phyloP scores from a whole-genome alignment of 2,888 invertebrate genomes.

The Nomada lathburiana region DNA sequence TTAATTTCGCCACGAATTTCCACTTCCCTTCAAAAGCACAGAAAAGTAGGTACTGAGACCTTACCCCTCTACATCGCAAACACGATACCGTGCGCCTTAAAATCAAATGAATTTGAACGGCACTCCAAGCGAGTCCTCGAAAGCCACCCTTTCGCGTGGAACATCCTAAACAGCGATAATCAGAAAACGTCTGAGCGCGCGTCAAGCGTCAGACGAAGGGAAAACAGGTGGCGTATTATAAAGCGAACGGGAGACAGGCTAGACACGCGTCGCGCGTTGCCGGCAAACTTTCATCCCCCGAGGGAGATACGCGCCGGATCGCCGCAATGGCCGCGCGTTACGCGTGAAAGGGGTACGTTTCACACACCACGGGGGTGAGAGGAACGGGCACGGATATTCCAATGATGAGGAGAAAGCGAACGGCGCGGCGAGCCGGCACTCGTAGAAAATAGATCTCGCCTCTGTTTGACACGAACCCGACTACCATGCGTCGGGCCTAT shows the following conservation, averaged over 20 bases:
- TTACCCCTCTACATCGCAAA: too few species aligned
- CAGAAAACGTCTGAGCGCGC: constrained; percentile 1
- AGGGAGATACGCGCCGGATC: constrained; percentile 29
- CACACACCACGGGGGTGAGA: not conserved
- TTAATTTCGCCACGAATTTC: too few species aligned
- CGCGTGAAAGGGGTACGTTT: constrained; percentile 25
- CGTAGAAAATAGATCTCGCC: constrained; percentile 59
- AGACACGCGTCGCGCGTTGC: constrained; percentile 35
- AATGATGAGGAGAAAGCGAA: constrained; percentile 7
- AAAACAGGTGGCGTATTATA: constrained; percentile 59
- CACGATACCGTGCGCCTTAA: not conserved
- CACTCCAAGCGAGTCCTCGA: not conserved
- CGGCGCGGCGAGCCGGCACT: constrained; percentile 32
- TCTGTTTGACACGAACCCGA: constrained; percentile 29
- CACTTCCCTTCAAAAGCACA: too few species aligned
- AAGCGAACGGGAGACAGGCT: constrained; percentile 30
- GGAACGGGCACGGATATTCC: not conserved
- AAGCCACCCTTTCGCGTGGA: not conserved
- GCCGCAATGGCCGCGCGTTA: constrained; percentile 31
- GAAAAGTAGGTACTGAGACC: too few species aligned
- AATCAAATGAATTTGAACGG: constrained; percentile 5
- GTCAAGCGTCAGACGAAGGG: constrained; percentile 41
- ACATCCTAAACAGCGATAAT: constrained; percentile 14
- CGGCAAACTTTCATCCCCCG: constrained; percentile 34
- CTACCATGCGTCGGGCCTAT: not conserved